Base-by-base conservation (phyloP, 2,113 vertebrate species). In the Pelmatolapia mariae region DNA sequence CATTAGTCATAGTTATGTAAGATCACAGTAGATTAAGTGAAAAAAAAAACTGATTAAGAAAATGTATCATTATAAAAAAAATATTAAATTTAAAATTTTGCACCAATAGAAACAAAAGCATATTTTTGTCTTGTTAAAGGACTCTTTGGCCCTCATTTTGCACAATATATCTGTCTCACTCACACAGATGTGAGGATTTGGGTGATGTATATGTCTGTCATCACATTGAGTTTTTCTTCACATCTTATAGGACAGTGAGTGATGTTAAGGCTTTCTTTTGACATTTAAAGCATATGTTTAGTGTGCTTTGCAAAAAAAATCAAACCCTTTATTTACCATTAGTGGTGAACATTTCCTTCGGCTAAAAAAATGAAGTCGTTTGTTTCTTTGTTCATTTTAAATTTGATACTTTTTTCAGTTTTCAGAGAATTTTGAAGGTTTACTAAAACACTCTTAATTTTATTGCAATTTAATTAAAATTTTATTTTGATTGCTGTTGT, bases 181-280 rank as follows among this genome's bases (percentile, higher is more conserved):
- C 26, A 38, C 4, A 11, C 86, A 16, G 52, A 87, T 24, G 82
- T 85, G 82, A 80, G 50, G 54, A 68, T 12, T n/a, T 5, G 3
- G 3, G 8, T 22, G 63, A 85, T 61, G 78, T 36, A 47, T 36
- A 29, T 19, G 10, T 92, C 94, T 82, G 6, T 91, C 91, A 87
- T 89, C 89, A 6, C n/a, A n/a, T n/a, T n/a, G n/a, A 31, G 26
- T n/a, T 89, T 31, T 90, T 87, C 86, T 88, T 83, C 56, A 18
- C 29, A 53, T 76, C 80, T 90, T 89, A 79, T 43, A 79, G 89
- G 87, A 71, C 86, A 80, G 10, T 45, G 87, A 91, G 80, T 91
- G 89, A 86, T 79, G 80, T 31, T n/a, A 40, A 43, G 80, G 15
- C 11, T 79, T 38, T 66, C 24, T 78, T 86, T 93, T 89, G 66